These are phyloP conservation scores for Ophion obscuratus DNA, from an alignment of 2,888 invertebrate genomes.

Conservation along the genomic window DNA sequence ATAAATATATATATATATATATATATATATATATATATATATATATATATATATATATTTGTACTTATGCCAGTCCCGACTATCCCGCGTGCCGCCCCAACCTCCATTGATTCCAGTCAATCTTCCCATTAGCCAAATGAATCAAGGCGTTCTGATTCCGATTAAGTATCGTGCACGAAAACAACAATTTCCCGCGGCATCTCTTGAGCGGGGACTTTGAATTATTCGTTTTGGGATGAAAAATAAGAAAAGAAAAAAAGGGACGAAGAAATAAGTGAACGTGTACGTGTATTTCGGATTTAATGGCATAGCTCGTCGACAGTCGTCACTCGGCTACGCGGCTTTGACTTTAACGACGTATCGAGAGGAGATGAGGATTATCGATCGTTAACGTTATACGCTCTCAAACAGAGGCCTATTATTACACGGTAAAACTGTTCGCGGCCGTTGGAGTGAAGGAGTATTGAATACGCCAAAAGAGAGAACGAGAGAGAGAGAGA, in stretches of 20 bases:
- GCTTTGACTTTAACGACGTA: constrained; percentile 67
- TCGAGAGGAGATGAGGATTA: constrained; percentile 67
- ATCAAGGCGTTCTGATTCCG: background rate
- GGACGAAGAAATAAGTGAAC: constrained; percentile 25
- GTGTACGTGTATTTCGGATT: constrained; percentile 47
- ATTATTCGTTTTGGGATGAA: background rate
- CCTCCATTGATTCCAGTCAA: background rate
- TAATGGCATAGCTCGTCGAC: constrained; percentile 49
- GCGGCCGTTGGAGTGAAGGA: constrained; percentile 50
- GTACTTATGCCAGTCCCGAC: background rate
- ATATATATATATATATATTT: too few relatives aligned
- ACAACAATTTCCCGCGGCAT: constrained; percentile 3
- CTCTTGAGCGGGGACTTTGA: background rate
- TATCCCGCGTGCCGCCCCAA: background rate
- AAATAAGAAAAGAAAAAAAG: background rate
- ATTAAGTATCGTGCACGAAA: background rate
- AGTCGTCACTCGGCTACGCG: constrained; percentile 57
- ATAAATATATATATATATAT: too few relatives aligned
- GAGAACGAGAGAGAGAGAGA: background rate
- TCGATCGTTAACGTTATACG: constrained; percentile 67
- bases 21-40: too few relatives aligned
- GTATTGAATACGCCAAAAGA: constrained; percentile 51
- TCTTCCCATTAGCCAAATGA: background rate
- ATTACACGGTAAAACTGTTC: constrained; percentile 66
- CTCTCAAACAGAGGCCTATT: constrained; percentile 65